Evolutionary conservation across 2,888 invertebrate species (phyloP), one percentile per base, ranked within the genome.

Genomic region (Seladonia tumulorum): DNA sequence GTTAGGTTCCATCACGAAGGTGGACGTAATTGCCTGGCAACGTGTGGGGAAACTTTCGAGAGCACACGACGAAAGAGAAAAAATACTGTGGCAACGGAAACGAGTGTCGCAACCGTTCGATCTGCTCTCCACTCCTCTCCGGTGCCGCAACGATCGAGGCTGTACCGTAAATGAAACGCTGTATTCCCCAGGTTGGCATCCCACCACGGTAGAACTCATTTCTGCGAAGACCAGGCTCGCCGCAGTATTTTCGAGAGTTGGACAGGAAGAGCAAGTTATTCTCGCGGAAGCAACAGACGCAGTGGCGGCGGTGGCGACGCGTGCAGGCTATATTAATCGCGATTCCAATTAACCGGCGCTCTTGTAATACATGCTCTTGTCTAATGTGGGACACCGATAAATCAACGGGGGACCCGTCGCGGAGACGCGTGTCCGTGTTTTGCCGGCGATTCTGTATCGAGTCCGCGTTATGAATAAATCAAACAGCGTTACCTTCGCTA

Each of bases 291-390:
- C 86, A 74, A 76, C 71, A 74, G 60, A 73, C 73, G 39, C 53
- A 49, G 68, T 35, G 42, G 60, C 49, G 57, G 70, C 77, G 29
- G 3, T 7, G 63, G 29, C 45, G 29, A 60, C 76, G 81, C 75
- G 73, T 76, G 77, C 73, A 68, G 83, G 83, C 85, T 90, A 89
- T 91, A 90, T 90, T 90, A 90, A 89, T 90, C 87, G 90, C 78
- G 76, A 87, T 85, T 83, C 89, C 90, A 90, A 90, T 90, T 90
- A 90, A 89, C 86, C 70, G 86, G 70, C 60, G 81, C 82, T 85
- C 83, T 78, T 84, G 89, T 87, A 85, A 86, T 85, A 78, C 86
- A 85, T 57, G 82, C 76, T 68, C 76, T 79, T 81, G 79, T 89
- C 83, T 88, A 89, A 89, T 85, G 87, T 84, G 72, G 89, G 83